phyloP scores from a whole-genome alignment of 2,888 invertebrate species.

The Amiota mariae region DNA sequence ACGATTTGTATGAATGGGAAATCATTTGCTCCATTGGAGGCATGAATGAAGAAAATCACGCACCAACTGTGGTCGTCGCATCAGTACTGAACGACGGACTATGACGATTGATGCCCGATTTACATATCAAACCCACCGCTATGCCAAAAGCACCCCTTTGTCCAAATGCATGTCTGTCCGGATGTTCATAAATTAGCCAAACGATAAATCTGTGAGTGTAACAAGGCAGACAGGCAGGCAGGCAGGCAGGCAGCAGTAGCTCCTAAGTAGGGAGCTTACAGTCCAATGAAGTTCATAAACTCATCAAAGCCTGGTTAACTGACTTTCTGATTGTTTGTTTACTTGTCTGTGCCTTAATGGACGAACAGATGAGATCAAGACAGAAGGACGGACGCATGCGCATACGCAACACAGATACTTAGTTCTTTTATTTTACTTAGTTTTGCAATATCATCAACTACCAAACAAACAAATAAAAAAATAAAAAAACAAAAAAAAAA shows the following conservation, averaged over 20 bases:
- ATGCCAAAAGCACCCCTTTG: not conserved
- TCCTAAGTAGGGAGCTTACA: slow-evolving; percentile 48
- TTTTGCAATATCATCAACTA: no score
- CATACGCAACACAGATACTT: slow-evolving; percentile 35
- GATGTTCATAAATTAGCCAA: slow-evolving; percentile 73
- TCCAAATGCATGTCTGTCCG: slow-evolving; percentile 56
- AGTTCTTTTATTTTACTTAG: no score
- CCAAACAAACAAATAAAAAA: no score
- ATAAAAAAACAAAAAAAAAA: no score
- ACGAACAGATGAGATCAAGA: no score
- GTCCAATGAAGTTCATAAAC: slow-evolving; percentile 57
- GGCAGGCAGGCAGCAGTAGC: slow-evolving; percentile 27
- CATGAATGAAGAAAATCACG: not conserved
- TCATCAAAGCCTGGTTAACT: slow-evolving; percentile 50
- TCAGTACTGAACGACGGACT: not conserved
- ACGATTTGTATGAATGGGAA: slow-evolving; percentile 30
- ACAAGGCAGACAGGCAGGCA: no score
- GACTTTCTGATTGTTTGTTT: no score
- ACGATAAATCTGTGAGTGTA: slow-evolving; percentile 64
- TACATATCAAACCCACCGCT: slow-evolving; percentile 65
- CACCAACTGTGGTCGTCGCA: slow-evolving; percentile 27
- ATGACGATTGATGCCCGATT: slow-evolving; percentile 59
- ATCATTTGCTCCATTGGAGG: not conserved
- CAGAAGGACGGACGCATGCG: slow-evolving; percentile 23
- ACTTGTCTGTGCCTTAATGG: not conserved